Percentiles rank a stretch among this genome's conserved stretches.
These are phyloP conservation scores for Canis aureus DNA, from an alignment of 2,113 vertebrate genomes.

Conservation along the genomic window DNA sequence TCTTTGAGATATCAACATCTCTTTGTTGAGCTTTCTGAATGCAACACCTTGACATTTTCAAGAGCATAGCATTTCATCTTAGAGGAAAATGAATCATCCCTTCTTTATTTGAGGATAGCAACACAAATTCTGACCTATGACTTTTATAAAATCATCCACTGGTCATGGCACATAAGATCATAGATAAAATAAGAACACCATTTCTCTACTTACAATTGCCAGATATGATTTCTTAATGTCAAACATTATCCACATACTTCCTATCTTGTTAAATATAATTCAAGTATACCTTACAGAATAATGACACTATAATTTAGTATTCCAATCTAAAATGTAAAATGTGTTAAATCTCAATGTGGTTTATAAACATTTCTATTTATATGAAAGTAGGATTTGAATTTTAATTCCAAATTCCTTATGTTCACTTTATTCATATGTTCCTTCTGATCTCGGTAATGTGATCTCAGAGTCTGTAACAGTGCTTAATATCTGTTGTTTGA, in stretches of 20 bases:
- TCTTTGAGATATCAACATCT: background rate
- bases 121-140: too few relatives aligned
- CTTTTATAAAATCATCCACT: too few relatives aligned
- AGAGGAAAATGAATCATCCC: too few relatives aligned
- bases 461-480: background rate
- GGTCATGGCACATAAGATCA: too few relatives aligned
- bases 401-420: background rate
- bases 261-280: background rate
- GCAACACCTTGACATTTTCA: background rate
- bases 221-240: background rate
- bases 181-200: background rate
- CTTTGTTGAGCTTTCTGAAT: background rate
- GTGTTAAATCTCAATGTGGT: background rate
- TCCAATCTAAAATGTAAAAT: background rate
- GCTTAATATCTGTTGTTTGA: background rate
- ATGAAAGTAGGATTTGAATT: background rate
- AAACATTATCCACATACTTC: background rate
- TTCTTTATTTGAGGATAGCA: too few relatives aligned
- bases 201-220: background rate
- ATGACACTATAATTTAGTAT: background rate
- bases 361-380: background rate
- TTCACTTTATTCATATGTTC: background rate
- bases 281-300: background rate
- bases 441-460: background rate
- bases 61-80: background rate